A percentile compares a stretch with the other conserved stretches of the same genome.
phyloP scores from a whole-genome alignment of 2,888 invertebrate species.

The Eupithecia dodoneata region DNA sequence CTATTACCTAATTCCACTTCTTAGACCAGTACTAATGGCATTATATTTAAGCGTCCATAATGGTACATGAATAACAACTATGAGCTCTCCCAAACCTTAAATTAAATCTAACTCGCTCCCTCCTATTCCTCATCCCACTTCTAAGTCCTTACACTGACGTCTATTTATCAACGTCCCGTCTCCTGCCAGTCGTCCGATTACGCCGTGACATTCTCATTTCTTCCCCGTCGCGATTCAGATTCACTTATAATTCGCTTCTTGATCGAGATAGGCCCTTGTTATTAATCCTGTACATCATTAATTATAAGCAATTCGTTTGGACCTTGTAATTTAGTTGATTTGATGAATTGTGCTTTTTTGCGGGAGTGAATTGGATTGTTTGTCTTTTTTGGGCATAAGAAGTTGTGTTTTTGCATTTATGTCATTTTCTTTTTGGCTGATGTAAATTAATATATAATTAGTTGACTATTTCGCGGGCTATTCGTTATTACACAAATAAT shows the following conservation, averaged over 20 bases:
- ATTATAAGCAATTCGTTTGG: conserved; percentile 59
- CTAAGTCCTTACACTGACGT: conserved; percentile 52
- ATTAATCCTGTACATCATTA: conserved; percentile 76
- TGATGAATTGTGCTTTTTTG: conserved; percentile 23
- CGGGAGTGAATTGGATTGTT: conserved; percentile 6
- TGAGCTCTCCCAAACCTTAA: no score
- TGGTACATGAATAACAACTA: no score
- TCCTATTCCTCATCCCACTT: conserved; percentile 37
- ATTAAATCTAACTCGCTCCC: conserved; percentile 19
- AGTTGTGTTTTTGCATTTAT: background rate
- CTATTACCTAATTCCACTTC: no score
- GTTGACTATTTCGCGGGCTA: background rate
- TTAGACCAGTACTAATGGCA: no score
- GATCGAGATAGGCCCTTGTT: conserved; percentile 61
- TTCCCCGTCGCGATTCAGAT: conserved; percentile 59
- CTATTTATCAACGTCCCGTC: conserved; percentile 78
- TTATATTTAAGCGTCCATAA: no score
- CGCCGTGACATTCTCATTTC: conserved; percentile 78
- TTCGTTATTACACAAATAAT: no score
- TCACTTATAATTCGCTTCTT: conserved; percentile 80
- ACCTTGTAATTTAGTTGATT: conserved; percentile 30
- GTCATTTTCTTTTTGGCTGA: background rate
- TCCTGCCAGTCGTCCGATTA: conserved; percentile 75
- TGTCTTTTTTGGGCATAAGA: background rate
- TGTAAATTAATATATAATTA: background rate